phyloP scores from a whole-genome alignment of 2,888 invertebrate species.

The Tetramorium bicarinatum region DNA sequence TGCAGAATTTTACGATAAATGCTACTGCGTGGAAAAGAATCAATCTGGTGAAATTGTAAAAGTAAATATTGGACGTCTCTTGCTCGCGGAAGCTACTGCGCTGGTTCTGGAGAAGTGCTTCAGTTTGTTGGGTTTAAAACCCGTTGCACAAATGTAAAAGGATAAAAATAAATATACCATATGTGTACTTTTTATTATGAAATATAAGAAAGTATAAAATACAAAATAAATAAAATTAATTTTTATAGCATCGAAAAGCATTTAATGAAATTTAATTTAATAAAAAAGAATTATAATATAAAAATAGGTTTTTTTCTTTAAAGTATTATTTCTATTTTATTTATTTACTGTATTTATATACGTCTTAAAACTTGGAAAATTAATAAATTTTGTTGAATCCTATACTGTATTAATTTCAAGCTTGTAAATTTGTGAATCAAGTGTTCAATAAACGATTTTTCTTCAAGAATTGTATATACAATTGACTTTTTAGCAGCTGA shows the following conservation, averaged over 20 bases:
- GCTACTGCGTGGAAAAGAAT: constrained; percentile 98
- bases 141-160: constrained; percentile 95
- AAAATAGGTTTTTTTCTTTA: neutral
- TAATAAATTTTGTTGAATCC: neutral
- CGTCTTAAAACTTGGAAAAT: neutral
- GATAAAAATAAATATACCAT: neutral
- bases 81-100: constrained; percentile 97
- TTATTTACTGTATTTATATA: neutral
- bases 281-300: neutral
- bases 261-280: constrained; percentile 8
- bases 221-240: neutral
- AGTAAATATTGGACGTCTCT: constrained; percentile 94
- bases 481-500: neutral
- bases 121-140: constrained; percentile 95
- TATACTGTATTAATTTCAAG: neutral
- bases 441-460: neutral
- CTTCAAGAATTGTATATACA: neutral
- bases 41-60: constrained; percentile 92
- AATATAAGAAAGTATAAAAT: neutral
- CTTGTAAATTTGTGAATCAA: neutral
- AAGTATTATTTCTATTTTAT: neutral
- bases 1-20: constrained; percentile 98
- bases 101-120: constrained; percentile 95
- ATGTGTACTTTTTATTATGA: neutral
- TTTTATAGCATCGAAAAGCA: neutral